Evolutionary conservation across 1,140 invertebrate species (phyloP).

Genomic region (Drosophila micromelanica): DNA sequence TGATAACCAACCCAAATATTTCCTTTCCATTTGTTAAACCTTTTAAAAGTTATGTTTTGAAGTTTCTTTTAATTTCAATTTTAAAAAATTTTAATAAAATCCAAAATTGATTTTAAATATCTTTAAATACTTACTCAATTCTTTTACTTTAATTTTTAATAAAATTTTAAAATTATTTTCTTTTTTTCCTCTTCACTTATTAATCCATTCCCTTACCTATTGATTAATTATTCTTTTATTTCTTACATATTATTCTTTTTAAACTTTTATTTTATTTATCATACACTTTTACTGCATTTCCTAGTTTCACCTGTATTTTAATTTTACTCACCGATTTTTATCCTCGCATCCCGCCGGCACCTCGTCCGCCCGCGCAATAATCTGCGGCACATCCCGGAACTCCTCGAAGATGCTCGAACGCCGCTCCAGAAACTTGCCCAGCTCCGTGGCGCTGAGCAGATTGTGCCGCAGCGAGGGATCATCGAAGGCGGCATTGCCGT

Average conservation of each 20-base stretch:
- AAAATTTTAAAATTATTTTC: too few species aligned
- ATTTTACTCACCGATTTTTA: constrained; percentile 88
- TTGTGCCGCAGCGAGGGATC: constrained; percentile 87
- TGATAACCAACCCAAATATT: too few species aligned
- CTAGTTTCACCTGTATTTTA: background rate
- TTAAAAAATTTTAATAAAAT: too few species aligned
- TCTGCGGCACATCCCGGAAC: constrained; percentile 91
- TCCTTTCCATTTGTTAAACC: too few species aligned
- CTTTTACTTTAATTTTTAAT: too few species aligned
- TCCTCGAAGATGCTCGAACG: constrained; percentile 90
- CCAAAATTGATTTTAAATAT: too few species aligned
- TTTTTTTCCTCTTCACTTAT: too few species aligned
- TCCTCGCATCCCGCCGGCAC: constrained; percentile 93
- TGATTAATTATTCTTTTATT: too few species aligned
- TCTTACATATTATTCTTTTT: background rate
- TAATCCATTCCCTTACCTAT: too few species aligned
- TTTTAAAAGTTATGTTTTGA: too few species aligned
- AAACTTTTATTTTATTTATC: background rate
- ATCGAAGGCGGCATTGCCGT: constrained; percentile 96
- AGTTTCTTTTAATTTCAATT: too few species aligned
- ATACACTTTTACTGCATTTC: background rate
- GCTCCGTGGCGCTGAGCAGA: constrained; percentile 82
- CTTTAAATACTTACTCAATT: too few species aligned
- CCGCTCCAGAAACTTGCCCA: constrained; percentile 90
- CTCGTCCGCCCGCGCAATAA: constrained; percentile 91